phyloP scores from a whole-genome alignment of 2,113 vertebrate genomes.

The Micronycteris hirsuta region DNA sequence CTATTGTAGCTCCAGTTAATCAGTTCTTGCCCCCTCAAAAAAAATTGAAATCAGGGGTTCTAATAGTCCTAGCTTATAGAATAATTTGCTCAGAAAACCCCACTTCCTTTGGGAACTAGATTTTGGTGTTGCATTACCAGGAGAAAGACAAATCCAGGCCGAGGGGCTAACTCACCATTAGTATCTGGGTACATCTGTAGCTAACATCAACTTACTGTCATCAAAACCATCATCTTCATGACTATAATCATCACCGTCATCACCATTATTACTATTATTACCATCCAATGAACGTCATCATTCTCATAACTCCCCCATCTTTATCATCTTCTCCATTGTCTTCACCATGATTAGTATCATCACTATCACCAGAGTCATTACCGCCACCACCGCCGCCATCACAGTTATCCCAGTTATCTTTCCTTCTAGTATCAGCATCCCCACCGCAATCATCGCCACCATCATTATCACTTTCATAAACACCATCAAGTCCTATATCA shows the following conservation, averaged over 20 bases:
- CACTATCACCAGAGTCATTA: not conserved
- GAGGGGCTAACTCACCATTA: not conserved
- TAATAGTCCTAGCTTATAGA: not conserved
- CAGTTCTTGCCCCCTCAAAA: not conserved
- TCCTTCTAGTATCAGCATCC: not conserved
- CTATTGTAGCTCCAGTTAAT: not conserved
- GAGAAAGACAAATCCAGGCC: not conserved
- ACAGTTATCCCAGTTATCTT: not conserved
- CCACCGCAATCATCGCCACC: not conserved
- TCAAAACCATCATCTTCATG: not conserved
- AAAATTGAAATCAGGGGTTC: not conserved
- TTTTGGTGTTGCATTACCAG: not conserved
- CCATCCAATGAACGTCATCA: not conserved
- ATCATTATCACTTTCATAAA: not conserved
- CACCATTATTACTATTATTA: not conserved
- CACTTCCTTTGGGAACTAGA: not conserved
- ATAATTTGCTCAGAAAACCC: constrained; percentile 9
- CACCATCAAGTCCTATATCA: not conserved
- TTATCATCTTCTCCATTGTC: not conserved
- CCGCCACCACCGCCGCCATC: not conserved
- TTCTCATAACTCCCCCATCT: not conserved
- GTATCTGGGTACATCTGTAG: not conserved
- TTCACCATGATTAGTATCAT: not conserved
- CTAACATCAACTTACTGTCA: not conserved
- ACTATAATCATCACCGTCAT: not conserved